Percentiles rank a stretch among this genome's conserved stretches.
Evolutionary conservation across 2,888 invertebrate genomes (phyloP).

Genomic region (Epicampocera succincta): DNA sequence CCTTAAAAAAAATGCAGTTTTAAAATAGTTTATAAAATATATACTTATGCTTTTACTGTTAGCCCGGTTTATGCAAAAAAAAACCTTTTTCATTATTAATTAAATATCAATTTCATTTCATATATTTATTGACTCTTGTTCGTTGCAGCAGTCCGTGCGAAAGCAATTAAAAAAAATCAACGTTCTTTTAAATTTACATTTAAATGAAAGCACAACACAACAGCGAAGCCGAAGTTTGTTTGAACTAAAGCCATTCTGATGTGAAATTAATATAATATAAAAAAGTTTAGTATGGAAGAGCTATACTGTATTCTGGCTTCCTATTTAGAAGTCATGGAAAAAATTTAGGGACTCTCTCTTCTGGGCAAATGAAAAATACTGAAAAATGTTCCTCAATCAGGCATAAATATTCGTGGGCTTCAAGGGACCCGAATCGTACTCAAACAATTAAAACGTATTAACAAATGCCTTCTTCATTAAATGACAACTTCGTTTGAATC

Average conservation of each 20-base stretch:
- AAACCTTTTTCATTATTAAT: slow-evolving; percentile 7
- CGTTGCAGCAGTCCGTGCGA: neutral
- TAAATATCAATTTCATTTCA: slow-evolving; percentile 18
- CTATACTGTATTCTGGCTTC: too few species aligned
- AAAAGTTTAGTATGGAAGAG: too few species aligned
- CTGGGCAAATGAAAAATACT: neutral
- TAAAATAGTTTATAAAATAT: too few species aligned
- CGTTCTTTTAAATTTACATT: neutral
- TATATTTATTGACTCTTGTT: slow-evolving; percentile 10
- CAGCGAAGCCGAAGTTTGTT: too few species aligned
- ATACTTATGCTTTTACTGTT: too few species aligned
- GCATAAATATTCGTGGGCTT: slow-evolving; percentile 16
- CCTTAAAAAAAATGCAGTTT: too few species aligned
- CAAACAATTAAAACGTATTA: too few species aligned
- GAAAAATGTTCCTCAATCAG: neutral
- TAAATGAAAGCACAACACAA: neutral
- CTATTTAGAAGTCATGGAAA: too few species aligned
- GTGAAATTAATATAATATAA: too few species aligned
- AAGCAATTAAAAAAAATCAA: neutral
- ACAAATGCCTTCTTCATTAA: slow-evolving; percentile 17
- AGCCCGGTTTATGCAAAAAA: neutral
- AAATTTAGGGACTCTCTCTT: too few species aligned
- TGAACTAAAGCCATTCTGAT: too few species aligned
- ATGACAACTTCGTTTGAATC: slow-evolving; percentile 43
- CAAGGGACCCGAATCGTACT: slow-evolving; percentile 18